Evolutionary conservation across 2,113 vertebrate genomes (phyloP).

Genomic region (Sapayoa aenigma): DNA sequence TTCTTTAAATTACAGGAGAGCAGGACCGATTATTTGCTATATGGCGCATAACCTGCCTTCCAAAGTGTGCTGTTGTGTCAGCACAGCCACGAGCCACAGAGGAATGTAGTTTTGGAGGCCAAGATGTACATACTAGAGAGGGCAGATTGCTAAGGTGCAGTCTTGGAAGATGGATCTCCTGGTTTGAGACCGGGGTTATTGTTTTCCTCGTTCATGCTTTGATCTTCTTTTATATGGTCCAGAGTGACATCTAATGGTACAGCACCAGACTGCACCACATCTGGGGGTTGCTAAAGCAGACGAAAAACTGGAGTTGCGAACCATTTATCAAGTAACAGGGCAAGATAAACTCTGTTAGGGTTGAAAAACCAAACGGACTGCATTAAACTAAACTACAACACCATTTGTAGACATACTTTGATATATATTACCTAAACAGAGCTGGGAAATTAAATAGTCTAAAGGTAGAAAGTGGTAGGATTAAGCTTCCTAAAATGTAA

Average conservation of each 20-base stretch:
- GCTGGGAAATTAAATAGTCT: neutral
- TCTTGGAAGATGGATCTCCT: neutral
- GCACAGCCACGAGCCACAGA: neutral
- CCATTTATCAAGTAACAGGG: neutral
- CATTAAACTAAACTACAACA: neutral
- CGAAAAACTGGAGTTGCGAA: neutral
- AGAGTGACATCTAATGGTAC: constrained; percentile 55
- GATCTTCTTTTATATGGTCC: neutral
- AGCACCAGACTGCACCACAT: neutral
- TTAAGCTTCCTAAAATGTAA: neutral
- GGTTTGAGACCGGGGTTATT: neutral
- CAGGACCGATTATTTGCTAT: neutral
- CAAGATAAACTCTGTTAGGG: neutral
- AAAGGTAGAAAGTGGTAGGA: neutral
- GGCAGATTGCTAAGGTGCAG: neutral
- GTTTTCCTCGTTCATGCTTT: neutral
- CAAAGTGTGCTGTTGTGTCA: neutral
- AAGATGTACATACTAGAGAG: neutral
- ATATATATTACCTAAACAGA: neutral
- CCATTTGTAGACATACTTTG: neutral
- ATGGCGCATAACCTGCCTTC: neutral
- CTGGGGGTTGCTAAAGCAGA: neutral
- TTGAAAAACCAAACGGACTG: neutral
- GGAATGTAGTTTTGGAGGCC: neutral
- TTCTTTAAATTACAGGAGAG: neutral